Evolutionary conservation across 2,888 invertebrate species (phyloP), one percentile per base, ranked within the genome.

Genomic region (Parthenolecanium corni): DNA sequence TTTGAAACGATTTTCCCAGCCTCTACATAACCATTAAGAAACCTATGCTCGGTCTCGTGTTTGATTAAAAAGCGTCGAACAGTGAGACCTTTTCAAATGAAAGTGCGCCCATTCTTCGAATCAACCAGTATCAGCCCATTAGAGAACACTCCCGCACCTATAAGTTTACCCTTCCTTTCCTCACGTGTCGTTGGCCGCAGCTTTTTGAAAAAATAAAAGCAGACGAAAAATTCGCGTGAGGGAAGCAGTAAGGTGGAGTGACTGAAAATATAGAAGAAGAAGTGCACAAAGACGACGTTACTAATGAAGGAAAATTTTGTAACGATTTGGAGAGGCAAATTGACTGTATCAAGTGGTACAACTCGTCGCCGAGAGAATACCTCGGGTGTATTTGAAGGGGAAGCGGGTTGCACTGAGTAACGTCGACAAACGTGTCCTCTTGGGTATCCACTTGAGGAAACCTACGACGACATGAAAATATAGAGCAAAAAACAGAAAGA

Each of bases 301-400:
- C 40, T 46, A 57, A 57, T 42, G 46, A 57, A 46, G 57, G 25
- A 44, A 57, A 57, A 57, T 57, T 57, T 57, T 31, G 57, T 57
- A 57, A 57, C 57, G 42, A 57, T 57, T 57, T 57, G 46, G 42
- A 57, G 57, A 57, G 57, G 25, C 57, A 57, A 57, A 57, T 57
- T 57, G 57, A 57, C 57, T 57, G 57, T 57, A 57, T 57, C 57
- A 57, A 57, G 57, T 57, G 47, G 57, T 44, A 24, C 31, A 40
- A 57, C 57, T 46, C 57, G 57, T 42, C 56, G 56, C 40, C 42
- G 40, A 54, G 54, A 16, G 25, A 23, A 38, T 25, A 42, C 44
- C 14, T 14, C 44, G 44, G n/a, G n/a, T 18, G 38, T 40, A 38
- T 44, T 40, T 56, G 20, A 24, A 40, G 56, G 25, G 57, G 42